Evolutionary conservation across 2,797 vertebrate species (phyloP).

Genomic region (Craterocephalus amniculus): DNA sequence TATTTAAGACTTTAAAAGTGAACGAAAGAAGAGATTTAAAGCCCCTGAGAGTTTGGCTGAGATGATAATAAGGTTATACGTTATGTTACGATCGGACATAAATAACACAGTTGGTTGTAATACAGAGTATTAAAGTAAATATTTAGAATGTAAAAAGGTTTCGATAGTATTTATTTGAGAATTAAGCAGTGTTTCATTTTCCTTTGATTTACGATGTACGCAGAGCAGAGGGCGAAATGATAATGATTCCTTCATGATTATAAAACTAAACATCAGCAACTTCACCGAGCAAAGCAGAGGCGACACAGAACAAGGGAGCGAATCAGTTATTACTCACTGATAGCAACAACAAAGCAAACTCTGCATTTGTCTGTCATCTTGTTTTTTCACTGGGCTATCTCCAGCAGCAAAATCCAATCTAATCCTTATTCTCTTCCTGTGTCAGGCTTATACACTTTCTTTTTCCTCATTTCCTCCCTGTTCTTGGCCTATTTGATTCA

Average conservation of each 20-base stretch:
- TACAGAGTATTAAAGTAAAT: neutral
- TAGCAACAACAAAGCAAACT: too few species aligned
- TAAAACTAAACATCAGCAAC: neutral
- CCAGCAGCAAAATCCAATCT: too few species aligned
- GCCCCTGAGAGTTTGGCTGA: neutral
- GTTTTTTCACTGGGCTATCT: too few species aligned
- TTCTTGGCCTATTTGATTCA: neutral
- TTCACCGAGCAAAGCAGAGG: too few species aligned
- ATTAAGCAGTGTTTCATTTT: neutral
- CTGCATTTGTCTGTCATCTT: too few species aligned
- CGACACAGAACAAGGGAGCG: too few species aligned
- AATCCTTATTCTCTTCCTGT: neutral
- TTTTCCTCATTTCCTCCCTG: neutral
- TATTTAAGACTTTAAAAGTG: neutral
- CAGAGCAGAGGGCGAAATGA: neutral
- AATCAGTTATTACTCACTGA: too few species aligned
- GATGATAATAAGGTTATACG: neutral
- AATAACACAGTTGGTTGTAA: neutral
- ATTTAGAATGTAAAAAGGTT: neutral
- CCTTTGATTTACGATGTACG: neutral
- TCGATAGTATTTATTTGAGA: neutral
- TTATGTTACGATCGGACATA: neutral
- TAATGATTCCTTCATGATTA: neutral
- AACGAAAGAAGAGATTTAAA: neutral
- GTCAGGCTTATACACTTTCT: neutral